Evolutionary conservation across 2,113 vertebrate genomes (phyloP), one percentile per base, ranked within the genome.

Genomic region (Rutilus rutilus): DNA sequence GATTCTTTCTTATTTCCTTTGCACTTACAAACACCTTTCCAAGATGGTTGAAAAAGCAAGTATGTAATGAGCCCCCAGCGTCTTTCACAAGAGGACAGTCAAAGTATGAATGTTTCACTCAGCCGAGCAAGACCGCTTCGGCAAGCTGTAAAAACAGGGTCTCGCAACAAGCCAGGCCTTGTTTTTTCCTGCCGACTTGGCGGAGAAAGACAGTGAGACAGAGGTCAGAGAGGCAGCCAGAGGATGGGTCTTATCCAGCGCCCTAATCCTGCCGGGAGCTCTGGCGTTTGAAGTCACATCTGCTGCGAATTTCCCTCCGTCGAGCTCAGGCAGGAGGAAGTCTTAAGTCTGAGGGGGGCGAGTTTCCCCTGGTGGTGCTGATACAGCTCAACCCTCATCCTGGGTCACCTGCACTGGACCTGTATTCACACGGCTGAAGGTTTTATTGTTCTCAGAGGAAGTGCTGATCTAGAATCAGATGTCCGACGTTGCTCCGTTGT

Each of bases 221-320:
- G 89, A 92, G 92, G 92, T 91, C 92, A 93, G 91, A n/a, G 89
- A 94, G 93, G 93, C 93, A 93, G 25, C 86, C 87, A 19, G 89
- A 91, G 92, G 92, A 93, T 91, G 91, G 91, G 91, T 86, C 91
- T 91, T 90, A 93, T 94, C 93, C 91, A 90, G 91, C 89, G 23
- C 92, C 93, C 86, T 90, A 92, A 92, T 94, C 93, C 93, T 89
- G 71, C 85, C 85, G 90, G 92, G 90, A 92, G 92, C 93, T 89
- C 90, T 81, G 86, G 73, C 85, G 91, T 94, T 93, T 94, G 94
- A 94, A 92, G 91, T 91, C 92, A 93, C 94, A 95, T 94, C 94
- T 95, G 94, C 93, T 89, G 90, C 90, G 85, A 82, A 92, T 94
- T 94, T 94, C 88, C 92, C 65, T 91, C 84, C 85, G 65, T 87